A percentile compares a stretch with the other conserved stretches of the same genome.
phyloP scores from a whole-genome alignment of 2,113 vertebrate genomes.

The Anguilla rostrata region DNA sequence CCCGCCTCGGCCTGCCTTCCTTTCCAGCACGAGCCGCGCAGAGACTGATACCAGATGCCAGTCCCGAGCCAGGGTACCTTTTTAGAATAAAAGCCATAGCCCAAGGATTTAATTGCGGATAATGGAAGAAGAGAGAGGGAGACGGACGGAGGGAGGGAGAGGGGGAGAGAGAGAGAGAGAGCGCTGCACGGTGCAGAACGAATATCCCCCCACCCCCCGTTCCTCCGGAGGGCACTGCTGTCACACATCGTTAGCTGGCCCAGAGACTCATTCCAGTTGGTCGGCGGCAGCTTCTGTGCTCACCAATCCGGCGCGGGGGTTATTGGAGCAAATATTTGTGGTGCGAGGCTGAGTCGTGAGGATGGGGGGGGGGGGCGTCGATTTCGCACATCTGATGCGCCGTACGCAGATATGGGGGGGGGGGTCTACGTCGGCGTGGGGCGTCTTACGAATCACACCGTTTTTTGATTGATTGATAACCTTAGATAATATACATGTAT shows the following conservation, averaged over 20 bases:
- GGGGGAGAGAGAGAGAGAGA: not conserved
- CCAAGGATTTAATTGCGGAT: constrained; percentile 23
- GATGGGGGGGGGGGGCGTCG: not conserved
- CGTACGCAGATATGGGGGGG: too few species aligned
- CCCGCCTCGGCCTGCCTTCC: not conserved
- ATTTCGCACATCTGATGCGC: not conserved
- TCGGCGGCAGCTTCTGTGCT: not conserved
- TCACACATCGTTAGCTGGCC: constrained; percentile 16
- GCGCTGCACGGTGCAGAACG: not conserved
- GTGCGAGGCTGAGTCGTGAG: constrained; percentile 2
- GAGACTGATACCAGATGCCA: constrained; percentile 15
- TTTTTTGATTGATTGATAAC: not conserved
- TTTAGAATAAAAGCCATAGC: constrained; percentile 21
- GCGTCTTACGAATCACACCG: not conserved
- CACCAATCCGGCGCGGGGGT: constrained; percentile 6
- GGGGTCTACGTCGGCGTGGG: not conserved
- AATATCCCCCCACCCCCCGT: not conserved
- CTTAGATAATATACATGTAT: too few species aligned
- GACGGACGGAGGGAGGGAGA: not conserved
- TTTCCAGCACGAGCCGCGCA: not conserved
- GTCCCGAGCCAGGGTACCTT: not conserved
- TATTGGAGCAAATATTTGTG: constrained; percentile 20
- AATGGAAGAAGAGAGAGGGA: not conserved
- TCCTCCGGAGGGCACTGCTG: constrained; percentile 19
- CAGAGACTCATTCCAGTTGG: constrained; percentile 23